A percentile compares a stretch with the other conserved stretches of the same genome.
Conservation (phyloP, 2,113 vertebrate genomes). For the Nothoprocta perdicaria region DNA sequence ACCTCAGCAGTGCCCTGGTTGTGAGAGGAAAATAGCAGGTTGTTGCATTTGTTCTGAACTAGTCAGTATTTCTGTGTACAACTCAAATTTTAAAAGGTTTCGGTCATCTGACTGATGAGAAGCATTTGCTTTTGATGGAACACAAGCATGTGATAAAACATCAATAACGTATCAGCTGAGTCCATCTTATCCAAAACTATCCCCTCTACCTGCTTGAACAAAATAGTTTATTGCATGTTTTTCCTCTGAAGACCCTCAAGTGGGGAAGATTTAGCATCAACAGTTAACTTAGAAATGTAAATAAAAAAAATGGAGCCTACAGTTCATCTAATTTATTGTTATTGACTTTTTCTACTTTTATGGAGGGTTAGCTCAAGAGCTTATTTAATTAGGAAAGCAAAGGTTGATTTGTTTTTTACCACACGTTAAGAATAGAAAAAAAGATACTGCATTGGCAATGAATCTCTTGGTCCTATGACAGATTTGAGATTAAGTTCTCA, state of each 20-base stretch:
- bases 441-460: slow-evolving; percentile 44
- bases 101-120: background rate
- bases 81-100: background rate
- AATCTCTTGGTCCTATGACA: slow-evolving; percentile 70
- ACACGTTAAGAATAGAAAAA: background rate
- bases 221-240: background rate
- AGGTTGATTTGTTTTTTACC: slow-evolving; percentile 5
- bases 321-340: background rate
- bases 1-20: background rate
- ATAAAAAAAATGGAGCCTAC: background rate
- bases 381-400: background rate
- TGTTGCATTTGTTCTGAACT: background rate
- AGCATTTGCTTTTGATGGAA: background rate
- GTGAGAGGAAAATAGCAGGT: background rate
- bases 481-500: slow-evolving; percentile 74
- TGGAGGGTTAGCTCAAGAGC: background rate
- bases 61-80: background rate
- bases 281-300: background rate
- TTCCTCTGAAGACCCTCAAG: background rate
- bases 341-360: background rate
- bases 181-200: background rate
- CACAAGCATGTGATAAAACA: background rate
- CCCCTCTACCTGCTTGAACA: background rate
- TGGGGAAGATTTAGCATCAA: background rate
- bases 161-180: background rate